Conservation (phyloP, 2,888 invertebrate genomes). For the Troides aeacus region DNA sequence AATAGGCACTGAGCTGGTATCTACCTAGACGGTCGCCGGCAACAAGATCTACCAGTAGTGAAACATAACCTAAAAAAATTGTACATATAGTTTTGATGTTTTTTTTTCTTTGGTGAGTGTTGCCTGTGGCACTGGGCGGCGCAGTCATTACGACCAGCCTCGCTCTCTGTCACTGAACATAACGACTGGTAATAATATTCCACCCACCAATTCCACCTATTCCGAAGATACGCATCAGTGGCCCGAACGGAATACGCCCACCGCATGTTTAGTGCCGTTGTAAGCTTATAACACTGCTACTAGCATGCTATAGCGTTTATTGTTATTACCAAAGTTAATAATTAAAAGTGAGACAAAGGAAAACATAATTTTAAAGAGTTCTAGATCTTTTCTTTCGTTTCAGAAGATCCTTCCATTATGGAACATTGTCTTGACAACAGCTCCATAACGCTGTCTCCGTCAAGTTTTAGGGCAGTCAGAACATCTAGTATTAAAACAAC, state of each 20-base stretch:
- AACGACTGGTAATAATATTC: constrained; percentile 71
- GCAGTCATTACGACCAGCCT: constrained; percentile 51
- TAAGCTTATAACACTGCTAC: constrained; percentile 24
- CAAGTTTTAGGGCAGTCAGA: too few relatives aligned
- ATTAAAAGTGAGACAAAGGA: neutral
- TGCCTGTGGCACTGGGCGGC: constrained; percentile 51
- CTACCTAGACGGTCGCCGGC: too few relatives aligned
- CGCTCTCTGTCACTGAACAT: constrained; percentile 62
- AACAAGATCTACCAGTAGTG: too few relatives aligned
- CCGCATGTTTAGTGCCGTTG: constrained; percentile 33
- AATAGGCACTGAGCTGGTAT: too few relatives aligned
- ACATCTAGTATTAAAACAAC: too few relatives aligned
- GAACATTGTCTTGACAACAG: too few relatives aligned
- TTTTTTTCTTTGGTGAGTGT: constrained; percentile 32
- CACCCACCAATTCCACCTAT: constrained; percentile 75
- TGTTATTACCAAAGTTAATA: neutral
- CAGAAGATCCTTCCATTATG: too few relatives aligned
- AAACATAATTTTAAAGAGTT: too few relatives aligned
- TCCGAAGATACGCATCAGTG: constrained; percentile 74
- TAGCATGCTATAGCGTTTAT: neutral
- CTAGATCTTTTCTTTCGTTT: too few relatives aligned
- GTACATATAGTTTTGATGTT: neutral
- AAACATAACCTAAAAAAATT: neutral
- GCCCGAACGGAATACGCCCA: constrained; percentile 58
- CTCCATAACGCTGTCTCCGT: too few relatives aligned